Conservation (phyloP, 2,888 invertebrate species). For the Escarpia spicata region DNA sequence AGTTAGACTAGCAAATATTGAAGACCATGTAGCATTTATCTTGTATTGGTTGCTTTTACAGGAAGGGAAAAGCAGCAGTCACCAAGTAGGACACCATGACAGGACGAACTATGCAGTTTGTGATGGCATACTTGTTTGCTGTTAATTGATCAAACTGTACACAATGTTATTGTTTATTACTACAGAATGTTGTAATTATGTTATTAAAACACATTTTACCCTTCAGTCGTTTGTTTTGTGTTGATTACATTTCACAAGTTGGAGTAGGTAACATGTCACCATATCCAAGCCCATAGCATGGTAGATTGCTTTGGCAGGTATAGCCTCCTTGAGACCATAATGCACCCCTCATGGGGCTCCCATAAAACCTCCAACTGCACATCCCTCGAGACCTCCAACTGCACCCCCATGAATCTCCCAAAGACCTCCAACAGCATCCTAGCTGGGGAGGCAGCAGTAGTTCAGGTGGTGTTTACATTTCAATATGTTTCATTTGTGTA, state of each 20-base stretch:
- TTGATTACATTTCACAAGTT: not conserved
- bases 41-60: not conserved
- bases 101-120: not conserved
- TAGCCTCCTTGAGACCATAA: no score
- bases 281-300: not conserved
- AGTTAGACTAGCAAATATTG: not conserved
- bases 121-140: not conserved
- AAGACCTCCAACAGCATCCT: no score
- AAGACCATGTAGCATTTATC: not conserved
- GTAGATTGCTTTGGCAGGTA: no score
- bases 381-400: no score
- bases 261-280: not conserved
- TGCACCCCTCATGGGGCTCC: no score
- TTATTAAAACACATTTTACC: not conserved
- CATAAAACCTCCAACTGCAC: no score
- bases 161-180: not conserved
- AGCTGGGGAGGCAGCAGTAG: no score
- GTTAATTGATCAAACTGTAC: not conserved
- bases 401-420: no score
- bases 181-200: not conserved
- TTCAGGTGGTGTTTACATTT: no score
- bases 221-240: not conserved
- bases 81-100: not conserved
- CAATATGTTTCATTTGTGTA: no score
- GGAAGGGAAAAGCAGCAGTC: not conserved